phyloP scores from a whole-genome alignment of 2,113 vertebrate species.

The Bos javanicus region DNA sequence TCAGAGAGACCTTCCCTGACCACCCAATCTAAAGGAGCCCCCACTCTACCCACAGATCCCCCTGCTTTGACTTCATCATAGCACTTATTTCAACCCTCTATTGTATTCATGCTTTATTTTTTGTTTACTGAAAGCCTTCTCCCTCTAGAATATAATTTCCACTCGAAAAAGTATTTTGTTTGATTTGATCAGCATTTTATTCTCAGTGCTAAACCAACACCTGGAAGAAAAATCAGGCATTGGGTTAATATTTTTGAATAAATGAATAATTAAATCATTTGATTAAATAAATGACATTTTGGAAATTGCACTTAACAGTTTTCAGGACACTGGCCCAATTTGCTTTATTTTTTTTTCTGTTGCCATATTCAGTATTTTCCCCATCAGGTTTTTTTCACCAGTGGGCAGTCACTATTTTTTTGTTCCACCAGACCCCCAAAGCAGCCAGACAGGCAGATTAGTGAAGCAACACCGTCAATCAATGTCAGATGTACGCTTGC shows the following conservation, averaged over 20 bases:
- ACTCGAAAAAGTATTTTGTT: conserved; percentile 23
- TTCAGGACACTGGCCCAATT: conserved; percentile 67
- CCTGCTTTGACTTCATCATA: background rate
- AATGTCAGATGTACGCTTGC: conserved; percentile 82
- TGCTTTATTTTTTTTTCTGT: conserved; percentile 65
- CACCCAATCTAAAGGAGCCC: background rate
- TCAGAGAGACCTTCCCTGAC: background rate
- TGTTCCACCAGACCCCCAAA: conserved; percentile 78
- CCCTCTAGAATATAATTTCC: background rate
- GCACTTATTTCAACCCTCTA: background rate
- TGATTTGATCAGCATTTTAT: conserved; percentile 27
- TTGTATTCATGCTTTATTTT: background rate
- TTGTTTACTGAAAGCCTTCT: background rate
- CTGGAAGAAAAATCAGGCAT: background rate
- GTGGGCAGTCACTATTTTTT: conserved; percentile 72
- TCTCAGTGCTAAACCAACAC: conserved; percentile 26
- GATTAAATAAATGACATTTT: conserved; percentile 84
- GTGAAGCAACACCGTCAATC: conserved; percentile 79
- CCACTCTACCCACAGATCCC: background rate
- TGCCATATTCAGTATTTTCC: conserved; percentile 75
- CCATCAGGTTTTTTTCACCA: conserved; percentile 79
- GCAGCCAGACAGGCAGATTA: conserved; percentile 76
- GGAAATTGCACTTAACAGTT: conserved; percentile 84
- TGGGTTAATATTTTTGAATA: conserved; percentile 28
- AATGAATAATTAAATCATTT: conserved; percentile 41